These are phyloP conservation scores for Anarsia innoxiella DNA, from an alignment of 2,888 invertebrate species.

Conservation along the genomic window DNA sequence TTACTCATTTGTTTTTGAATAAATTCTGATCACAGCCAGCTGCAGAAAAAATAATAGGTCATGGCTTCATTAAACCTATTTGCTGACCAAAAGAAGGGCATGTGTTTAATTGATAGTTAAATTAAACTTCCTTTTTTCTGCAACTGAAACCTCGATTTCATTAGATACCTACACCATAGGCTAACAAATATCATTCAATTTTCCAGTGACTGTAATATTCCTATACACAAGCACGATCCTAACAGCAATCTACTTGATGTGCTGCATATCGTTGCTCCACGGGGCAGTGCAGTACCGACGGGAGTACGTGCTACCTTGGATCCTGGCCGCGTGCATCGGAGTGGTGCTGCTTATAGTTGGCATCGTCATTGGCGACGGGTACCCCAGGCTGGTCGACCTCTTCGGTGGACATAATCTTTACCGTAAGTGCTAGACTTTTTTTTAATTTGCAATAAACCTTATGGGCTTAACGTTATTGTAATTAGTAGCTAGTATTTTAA, in stretches of 20 bases:
- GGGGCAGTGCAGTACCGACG: slow-evolving; percentile 65
- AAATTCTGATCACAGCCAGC: no score
- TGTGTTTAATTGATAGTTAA: no score
- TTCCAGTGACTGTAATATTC: slow-evolving; percentile 64
- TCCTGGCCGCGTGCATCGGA: slow-evolving; percentile 55
- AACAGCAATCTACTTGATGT: slow-evolving; percentile 62
- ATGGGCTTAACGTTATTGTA: no score
- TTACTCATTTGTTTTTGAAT: no score
- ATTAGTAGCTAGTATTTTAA: no score
- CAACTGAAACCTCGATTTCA: no score
- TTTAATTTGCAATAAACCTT: no score
- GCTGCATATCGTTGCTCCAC: slow-evolving; percentile 62
- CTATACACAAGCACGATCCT: slow-evolving; percentile 63
- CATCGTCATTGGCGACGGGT: slow-evolving; percentile 51
- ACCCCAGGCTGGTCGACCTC: slow-evolving; percentile 52
- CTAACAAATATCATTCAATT: not conserved
- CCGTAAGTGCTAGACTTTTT: slow-evolving; percentile 39
- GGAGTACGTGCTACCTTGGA: slow-evolving; percentile 65
- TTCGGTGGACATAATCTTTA: slow-evolving; percentile 65
- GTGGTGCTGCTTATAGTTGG: slow-evolving; percentile 47
- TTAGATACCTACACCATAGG: no score
- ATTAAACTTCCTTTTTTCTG: no score
- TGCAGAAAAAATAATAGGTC: no score
- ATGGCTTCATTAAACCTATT: no score
- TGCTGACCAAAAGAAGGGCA: no score